Conservation (phyloP, 1,140 invertebrate species). For the Hypsibius dujardini region DNA sequence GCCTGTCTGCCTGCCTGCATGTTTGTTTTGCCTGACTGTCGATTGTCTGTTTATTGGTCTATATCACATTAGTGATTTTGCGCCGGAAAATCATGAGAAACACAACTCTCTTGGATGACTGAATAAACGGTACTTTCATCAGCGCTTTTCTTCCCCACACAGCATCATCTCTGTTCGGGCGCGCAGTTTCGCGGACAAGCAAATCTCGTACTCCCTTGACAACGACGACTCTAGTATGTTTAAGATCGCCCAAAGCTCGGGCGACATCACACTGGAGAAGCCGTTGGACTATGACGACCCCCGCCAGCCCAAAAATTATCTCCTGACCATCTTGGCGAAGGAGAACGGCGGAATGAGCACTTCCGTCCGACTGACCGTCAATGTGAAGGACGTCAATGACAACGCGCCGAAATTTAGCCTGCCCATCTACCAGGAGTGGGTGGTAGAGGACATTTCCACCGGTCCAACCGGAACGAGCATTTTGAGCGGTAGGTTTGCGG, state of each 20-base stretch:
- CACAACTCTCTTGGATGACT: too few species aligned
- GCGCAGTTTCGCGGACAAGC: constrained; percentile 81
- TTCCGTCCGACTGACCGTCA: constrained; percentile 44
- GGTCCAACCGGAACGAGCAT: constrained; percentile 73
- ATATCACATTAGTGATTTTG: too few species aligned
- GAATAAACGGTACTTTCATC: too few species aligned
- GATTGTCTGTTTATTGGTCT: too few species aligned
- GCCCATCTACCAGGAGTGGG: constrained; percentile 81
- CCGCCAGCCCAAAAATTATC: constrained; percentile 75
- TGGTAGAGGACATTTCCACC: constrained; percentile 75
- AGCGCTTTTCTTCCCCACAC: constrained; percentile 31
- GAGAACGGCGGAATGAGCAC: constrained; percentile 88
- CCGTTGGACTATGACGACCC: constrained; percentile 85
- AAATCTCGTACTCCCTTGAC: constrained; percentile 79
- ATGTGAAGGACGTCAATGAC: constrained; percentile 60
- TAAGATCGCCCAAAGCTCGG: constrained; percentile 77
- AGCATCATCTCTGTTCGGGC: constrained; percentile 89
- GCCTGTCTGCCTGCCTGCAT: too few species aligned
- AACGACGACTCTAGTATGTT: constrained; percentile 83
- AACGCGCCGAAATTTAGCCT: constrained; percentile 83
- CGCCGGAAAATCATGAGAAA: too few species aligned
- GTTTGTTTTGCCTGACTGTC: too few species aligned
- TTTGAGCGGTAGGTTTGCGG: constrained; percentile 38
- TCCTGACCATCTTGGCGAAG: constrained; percentile 72
- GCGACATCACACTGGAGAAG: constrained; percentile 80